Base-by-base conservation (phyloP, 2,888 invertebrate genomes). In the Elmis aenea region DNA sequence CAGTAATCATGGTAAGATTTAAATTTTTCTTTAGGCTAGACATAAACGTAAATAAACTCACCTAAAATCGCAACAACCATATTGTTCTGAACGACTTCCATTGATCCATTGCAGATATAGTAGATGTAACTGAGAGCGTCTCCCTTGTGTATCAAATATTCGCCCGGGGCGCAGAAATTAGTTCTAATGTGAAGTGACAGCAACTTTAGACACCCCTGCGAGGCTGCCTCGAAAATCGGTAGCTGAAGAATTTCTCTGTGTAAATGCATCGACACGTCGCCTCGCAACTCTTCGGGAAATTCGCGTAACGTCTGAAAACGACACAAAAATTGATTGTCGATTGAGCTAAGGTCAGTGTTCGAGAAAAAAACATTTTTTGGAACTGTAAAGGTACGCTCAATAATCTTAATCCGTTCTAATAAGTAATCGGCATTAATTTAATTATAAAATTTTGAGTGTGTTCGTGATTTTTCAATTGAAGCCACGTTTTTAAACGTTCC, bases 21-120 rank as follows among this genome's bases (percentile, higher is more conserved):
- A 18, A 8, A 18, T 18, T 18, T 18, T 18, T 18, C 18, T n/a
- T n/a, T n/a, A n/a, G n/a, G n/a, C n/a, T n/a, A n/a, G n/a, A n/a
- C n/a, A n/a, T n/a, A n/a, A n/a, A n/a, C n/a, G n/a, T n/a, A n/a
- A n/a, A n/a, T n/a, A n/a, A n/a, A n/a, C 79, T 77, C 70, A 94
- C 95, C 95, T 50, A 95, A 74, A 57, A 96, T 95, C 38, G 95
- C 95, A 11, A 95, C 94, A 32, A 95, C 95, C 91, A 94, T 94
- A 46, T 85, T 87, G 58, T 92, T 86, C 66, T 94, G 93, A 58
- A 95, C 86, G 25, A 95, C 93, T 70, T 95, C 95, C 93, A 95
- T 93, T 14, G 93, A 93, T 3, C 95, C 95, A 62, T 94, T 94
- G 72, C 92, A 94, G 49, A 95, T 82, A 68, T 94, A 93, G 70